These are phyloP conservation scores for Gymnoscelis rufifasciata DNA, from an alignment of 2,888 invertebrate species.

Conservation along the genomic window DNA sequence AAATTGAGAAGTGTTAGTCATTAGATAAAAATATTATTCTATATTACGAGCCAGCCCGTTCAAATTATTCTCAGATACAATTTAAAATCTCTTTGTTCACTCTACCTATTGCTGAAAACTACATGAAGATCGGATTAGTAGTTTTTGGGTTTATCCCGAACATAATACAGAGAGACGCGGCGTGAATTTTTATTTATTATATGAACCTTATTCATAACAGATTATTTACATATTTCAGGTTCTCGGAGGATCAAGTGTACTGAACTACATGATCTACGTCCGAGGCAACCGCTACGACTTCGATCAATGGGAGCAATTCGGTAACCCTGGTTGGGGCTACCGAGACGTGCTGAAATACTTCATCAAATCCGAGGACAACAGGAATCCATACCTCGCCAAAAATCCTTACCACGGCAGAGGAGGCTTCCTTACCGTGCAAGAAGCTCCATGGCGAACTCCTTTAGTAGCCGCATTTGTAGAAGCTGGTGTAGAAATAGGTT, in stretches of 20 bases:
- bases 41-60: too few relatives aligned
- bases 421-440: slow-evolving; percentile 88
- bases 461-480: slow-evolving; percentile 90
- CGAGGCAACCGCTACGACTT: slow-evolving; percentile 91
- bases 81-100: too few relatives aligned
- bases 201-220: neutral
- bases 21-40: too few relatives aligned
- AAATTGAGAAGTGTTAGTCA: too few relatives aligned
- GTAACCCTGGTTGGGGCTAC: slow-evolving; percentile 94
- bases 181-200: too few relatives aligned
- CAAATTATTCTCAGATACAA: too few relatives aligned
- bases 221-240: slow-evolving; percentile 73
- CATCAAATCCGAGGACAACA: slow-evolving; percentile 92
- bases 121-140: too few relatives aligned
- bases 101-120: too few relatives aligned
- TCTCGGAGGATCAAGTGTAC: slow-evolving; percentile 90
- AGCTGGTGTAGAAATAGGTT: slow-evolving; percentile 89
- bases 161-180: too few relatives aligned
- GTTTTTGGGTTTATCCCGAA: too few relatives aligned
- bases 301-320: slow-evolving; percentile 91
- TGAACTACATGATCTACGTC: slow-evolving; percentile 95
- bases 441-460: slow-evolving; percentile 91
- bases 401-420: slow-evolving; percentile 85
- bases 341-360: slow-evolving; percentile 91
- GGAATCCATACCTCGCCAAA: slow-evolving; percentile 88